phyloP scores from a whole-genome alignment of 2,797 vertebrate species.

The Halcyon leucocephala region DNA sequence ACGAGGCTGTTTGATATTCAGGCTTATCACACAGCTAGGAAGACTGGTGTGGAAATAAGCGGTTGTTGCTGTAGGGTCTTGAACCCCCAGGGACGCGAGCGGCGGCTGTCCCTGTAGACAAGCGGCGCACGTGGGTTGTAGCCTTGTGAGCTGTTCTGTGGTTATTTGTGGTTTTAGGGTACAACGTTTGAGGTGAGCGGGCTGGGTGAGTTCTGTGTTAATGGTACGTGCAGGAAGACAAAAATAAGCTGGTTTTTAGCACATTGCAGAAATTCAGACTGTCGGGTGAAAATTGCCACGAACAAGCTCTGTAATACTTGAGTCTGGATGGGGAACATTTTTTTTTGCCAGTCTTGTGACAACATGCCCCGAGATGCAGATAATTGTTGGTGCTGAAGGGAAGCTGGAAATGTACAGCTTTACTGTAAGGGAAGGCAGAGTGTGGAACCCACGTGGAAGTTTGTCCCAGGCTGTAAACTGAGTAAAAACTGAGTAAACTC shows the following conservation, averaged over 20 bases:
- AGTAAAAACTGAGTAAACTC: background rate
- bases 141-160: background rate
- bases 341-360: background rate
- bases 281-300: background rate
- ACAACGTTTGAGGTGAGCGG: background rate
- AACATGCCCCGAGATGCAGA: background rate
- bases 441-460: background rate
- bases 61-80: background rate
- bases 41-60: background rate
- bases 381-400: background rate
- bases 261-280: background rate
- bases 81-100: background rate
- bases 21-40: background rate
- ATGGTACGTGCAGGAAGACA: background rate
- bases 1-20: background rate
- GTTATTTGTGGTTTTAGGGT: background rate
- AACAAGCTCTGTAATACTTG: fast-evolving
- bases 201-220: background rate
- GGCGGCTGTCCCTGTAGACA: background rate
- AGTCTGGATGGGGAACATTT: background rate
- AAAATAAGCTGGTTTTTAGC: background rate
- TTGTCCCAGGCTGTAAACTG: background rate
- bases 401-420: background rate
- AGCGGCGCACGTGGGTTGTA: fast-evolving
- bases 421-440: background rate